Base-by-base conservation (phyloP, 2,888 invertebrate genomes). In the Euzetes globulus region DNA sequence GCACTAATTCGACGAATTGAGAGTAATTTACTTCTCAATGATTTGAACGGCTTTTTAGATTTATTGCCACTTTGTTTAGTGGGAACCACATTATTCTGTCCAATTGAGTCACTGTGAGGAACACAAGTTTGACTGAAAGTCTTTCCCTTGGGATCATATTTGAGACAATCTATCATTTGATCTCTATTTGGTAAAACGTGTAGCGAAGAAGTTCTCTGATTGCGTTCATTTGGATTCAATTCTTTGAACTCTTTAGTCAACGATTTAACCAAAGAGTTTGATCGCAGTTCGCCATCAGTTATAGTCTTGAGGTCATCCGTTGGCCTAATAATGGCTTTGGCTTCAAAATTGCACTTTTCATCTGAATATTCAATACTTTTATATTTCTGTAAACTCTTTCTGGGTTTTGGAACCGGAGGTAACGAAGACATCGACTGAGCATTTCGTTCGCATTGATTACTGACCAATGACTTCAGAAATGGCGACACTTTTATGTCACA, bases 11-110 rank as follows among this genome's bases (percentile, higher is more conserved):
- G 19, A 17, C 68, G 68, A 68, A 68, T 17, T 19, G 68, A 68
- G 1, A 68, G 19, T 68, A 68, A 68, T 68, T 68, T 68, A 68
- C 45, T 68, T 11, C 45, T 37, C 7, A 68, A 41, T 45, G 68
- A 41, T 68, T 68, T 68, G 45, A 68, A 68, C 6, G 41, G 37
- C 22, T 19, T 68, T 22, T 45, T 68, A 1, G 68, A 45, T 68
- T 68, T 68, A 45, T 5, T 68, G n/a, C 19, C 11, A 25, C 22
- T 68, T 45, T 68, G 63, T 63, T 63, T 63, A 19, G 4, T 45
- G 9, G 45, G 13, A 11, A 2, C n/a, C 65, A 37, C 3, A 19
- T 15, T 63, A 17, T 37, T 65, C 25, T 17, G 19, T 5, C n/a
- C 45, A 19, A 45, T 68, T 13, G 68, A n/a, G 1, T 15, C n/a